Base-by-base conservation (phyloP, 2,113 vertebrate genomes). In the Astatoreochromis straeleni region DNA sequence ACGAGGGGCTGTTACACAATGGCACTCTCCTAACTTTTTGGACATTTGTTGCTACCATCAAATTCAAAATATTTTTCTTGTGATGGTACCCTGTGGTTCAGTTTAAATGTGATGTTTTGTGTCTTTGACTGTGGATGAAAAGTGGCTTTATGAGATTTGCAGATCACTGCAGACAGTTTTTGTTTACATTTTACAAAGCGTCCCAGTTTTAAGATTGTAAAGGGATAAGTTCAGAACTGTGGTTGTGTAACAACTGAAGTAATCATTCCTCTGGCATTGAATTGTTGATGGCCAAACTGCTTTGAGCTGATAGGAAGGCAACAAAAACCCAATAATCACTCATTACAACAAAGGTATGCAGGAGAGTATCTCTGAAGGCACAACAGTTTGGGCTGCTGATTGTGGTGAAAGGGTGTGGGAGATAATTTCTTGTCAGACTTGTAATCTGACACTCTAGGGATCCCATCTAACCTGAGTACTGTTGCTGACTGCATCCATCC, bases 121-220 rank as follows among this genome's bases (percentile, higher is more conserved):
- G 63, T 68, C 63, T 63, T 33, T 63, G 9, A 2, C 29, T 68
- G 35, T 68, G 35, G 35, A 9, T 42, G 35, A 9, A 40, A 40
- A 6, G 31, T 35, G n/a, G n/a, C 35, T 70, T 24, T 0, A 21
- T 38, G 63, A 42, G 5, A 24, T 40, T 40, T 68, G 11, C 10
- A 35, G n/a, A 68, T 68, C n/a, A 6, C 19, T 40, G n/a, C 35
- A 16, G 0, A 35, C 58, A 0, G 1, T 42, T 70, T 65, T 42
- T 38, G 11, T 38, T 68, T 40, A 68, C 19, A 40, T 21, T 40
- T 68, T 68, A 65, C 63, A 65, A 11, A 38, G 63, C 3, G 7
- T 38, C 4, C 1, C 60, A 21, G 19, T 12, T 68, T 68, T 68
- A 38, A 7, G 33, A 35, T 65, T 35, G 4, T 65, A 38, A 65